A percentile compares a stretch with the other conserved stretches of the same genome.
These are phyloP conservation scores for Buceros bicornis DNA, from an alignment of 2,797 vertebrate genomes.

Conservation along the genomic window DNA sequence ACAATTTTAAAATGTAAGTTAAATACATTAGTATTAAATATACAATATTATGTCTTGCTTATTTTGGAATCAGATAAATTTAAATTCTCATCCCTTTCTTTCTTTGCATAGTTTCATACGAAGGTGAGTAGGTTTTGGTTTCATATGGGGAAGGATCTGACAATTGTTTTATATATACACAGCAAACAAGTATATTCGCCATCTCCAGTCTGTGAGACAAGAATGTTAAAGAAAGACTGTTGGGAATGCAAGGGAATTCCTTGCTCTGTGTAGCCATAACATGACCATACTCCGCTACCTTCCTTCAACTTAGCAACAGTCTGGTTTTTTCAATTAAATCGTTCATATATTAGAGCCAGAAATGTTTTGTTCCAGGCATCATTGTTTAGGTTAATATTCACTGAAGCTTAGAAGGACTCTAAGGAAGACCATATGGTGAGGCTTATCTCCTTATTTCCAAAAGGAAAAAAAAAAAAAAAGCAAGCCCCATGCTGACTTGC, in stretches of 20 bases:
- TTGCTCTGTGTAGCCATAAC: neutral
- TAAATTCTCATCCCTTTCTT: neutral
- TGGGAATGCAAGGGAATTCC: neutral
- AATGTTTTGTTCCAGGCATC: neutral
- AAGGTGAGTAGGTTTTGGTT: accelerated
- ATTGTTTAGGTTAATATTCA: neutral
- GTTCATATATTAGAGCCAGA: neutral
- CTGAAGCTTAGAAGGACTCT: neutral
- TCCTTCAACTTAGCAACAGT: neutral
- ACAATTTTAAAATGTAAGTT: neutral
- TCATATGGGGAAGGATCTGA: neutral
- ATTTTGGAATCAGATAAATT: neutral
- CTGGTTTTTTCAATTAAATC: neutral
- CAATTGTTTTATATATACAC: neutral
- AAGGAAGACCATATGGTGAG: neutral
- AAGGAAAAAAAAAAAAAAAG: neutral
- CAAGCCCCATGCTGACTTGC: neutral
- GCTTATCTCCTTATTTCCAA: neutral
- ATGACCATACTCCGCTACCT: neutral
- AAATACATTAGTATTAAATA: neutral
- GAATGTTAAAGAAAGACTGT: neutral
- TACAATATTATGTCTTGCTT: neutral
- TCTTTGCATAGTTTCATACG: neutral
- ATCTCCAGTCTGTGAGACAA: neutral
- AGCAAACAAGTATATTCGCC: neutral